Percentiles rank a stretch among this genome's conserved stretches.
Conservation (phyloP, 1,140 invertebrate genomes). For the Drosophila quadrilineata region DNA sequence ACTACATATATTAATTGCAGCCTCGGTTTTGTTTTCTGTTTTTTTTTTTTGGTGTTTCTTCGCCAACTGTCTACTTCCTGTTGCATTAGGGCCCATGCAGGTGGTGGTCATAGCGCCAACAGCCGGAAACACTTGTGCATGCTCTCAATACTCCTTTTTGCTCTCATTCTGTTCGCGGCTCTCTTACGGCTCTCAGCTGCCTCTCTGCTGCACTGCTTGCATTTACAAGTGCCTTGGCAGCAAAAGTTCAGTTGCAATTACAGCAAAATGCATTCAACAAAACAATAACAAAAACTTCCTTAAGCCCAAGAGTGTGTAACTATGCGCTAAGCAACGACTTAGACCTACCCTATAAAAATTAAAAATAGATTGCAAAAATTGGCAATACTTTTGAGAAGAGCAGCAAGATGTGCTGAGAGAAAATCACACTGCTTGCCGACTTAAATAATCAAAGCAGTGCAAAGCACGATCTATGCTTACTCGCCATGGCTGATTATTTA, state of each 20-base stretch:
- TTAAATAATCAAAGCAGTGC: too few species aligned
- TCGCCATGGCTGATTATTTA: too few species aligned
- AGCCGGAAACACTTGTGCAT: conserved; percentile 30
- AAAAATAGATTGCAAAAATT: neutral
- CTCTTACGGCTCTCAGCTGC: neutral
- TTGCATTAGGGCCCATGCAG: conserved; percentile 26
- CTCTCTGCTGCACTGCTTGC: neutral
- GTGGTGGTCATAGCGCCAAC: conserved; percentile 23
- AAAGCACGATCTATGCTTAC: too few species aligned
- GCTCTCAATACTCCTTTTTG: conserved; percentile 18
- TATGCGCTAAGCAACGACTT: too few species aligned
- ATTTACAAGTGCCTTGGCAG: too few species aligned
- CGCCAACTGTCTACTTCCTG: conserved; percentile 26
- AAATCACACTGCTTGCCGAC: too few species aligned
- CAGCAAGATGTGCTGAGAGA: neutral
- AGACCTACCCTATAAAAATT: too few species aligned
- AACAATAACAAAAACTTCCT: conserved; percentile 7
- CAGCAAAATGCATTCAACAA: conserved; percentile 1
- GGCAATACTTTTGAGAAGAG: neutral
- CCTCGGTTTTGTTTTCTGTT: conserved; percentile 25
- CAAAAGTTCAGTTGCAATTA: neutral
- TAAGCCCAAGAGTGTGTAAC: too few species aligned
- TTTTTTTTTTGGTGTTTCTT: neutral
- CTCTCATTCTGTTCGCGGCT: conserved; percentile 1
- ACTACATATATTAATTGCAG: neutral